Base-by-base conservation (phyloP, 1,140 invertebrate species). In the Ganaspis sp. region DNA sequence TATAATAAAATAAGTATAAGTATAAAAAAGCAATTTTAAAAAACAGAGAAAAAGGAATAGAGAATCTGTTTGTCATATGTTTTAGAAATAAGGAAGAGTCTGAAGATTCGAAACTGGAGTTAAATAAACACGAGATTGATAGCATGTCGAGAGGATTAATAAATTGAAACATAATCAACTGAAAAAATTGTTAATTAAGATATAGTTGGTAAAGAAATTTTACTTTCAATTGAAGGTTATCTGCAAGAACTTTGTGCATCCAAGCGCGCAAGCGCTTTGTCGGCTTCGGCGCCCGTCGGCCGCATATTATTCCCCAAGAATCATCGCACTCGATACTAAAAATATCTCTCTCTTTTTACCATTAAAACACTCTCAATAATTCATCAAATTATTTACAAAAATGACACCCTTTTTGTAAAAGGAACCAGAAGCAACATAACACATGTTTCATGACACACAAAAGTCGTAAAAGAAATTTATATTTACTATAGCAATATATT, bases 211-310 rank as follows among this genome's bases (percentile, higher is more conserved):
- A 26, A 64, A 64, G 54, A 64, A 64, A 64, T 64, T 64, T 26
- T 64, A n/a, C 58, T 64, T 64, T 64, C 26, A 64, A 64, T 64
- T 64, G 58, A 29, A 64, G 58, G 58, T 64, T 64, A 64, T 64
- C 58, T 15, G 23, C 4, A 64, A 64, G 58, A 64, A 64, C 58
- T 64, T 64, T 64, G 58, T 29, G 29, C 58, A 34, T 29, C n/a
- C 12, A 64, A 64, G 58, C 58, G 58, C 58, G 58, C 58, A 64
- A 64, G 58, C 58, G 58, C 58, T 64, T 64, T 64, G 26, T 64
- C 58, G 26, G 58, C 58, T 8, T 34, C 58, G 58, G 58, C 58
- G 58, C 58, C 58, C 58, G 58, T 29, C 58, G 58, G 58, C 58
- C 58, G 58, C 58, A 26, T 64, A 29, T 64, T 64, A 29, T 64